phyloP scores from a whole-genome alignment of 1,140 invertebrate species.

The Thereuonema tuberculata region DNA sequence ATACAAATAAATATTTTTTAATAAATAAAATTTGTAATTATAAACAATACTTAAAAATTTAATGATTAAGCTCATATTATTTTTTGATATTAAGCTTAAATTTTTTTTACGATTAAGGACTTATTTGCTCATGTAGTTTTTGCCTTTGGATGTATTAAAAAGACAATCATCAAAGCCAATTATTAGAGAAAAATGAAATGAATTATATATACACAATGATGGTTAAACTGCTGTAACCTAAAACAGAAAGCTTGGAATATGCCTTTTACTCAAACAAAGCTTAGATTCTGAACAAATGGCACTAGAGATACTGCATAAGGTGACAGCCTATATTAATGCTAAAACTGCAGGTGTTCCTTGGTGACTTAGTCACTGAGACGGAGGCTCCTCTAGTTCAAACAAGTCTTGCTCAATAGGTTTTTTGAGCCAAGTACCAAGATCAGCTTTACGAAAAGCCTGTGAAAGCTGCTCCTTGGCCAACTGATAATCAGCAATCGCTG shows the following conservation, averaged over 20 bases:
- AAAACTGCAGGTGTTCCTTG: neutral
- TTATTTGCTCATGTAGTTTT: too few relatives aligned
- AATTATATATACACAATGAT: too few relatives aligned
- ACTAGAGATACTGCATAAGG: neutral
- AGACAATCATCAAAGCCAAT: too few relatives aligned
- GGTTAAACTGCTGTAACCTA: too few relatives aligned
- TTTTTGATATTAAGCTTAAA: too few relatives aligned
- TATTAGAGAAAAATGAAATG: too few relatives aligned
- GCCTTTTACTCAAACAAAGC: slow-evolving; percentile 7
- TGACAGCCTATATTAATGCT: neutral
- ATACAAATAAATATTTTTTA: too few relatives aligned
- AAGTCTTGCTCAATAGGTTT: slow-evolving; percentile 83
- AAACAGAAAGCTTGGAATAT: neutral
- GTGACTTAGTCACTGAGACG: neutral
- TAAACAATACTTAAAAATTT: too few relatives aligned
- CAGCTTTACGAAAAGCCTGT: slow-evolving; percentile 58
- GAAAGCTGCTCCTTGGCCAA: slow-evolving; percentile 57
- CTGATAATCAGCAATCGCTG: slow-evolving; percentile 44
- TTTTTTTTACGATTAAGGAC: too few relatives aligned
- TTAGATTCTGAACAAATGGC: neutral
- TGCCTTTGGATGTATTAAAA: too few relatives aligned
- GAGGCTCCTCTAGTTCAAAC: slow-evolving; percentile 40
- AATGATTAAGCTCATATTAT: too few relatives aligned
- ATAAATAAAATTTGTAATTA: too few relatives aligned
- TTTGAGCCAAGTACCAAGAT: slow-evolving; percentile 70